Evolutionary conservation across 2,888 invertebrate genomes (phyloP).

Genomic region (Volucella bombylans): DNA sequence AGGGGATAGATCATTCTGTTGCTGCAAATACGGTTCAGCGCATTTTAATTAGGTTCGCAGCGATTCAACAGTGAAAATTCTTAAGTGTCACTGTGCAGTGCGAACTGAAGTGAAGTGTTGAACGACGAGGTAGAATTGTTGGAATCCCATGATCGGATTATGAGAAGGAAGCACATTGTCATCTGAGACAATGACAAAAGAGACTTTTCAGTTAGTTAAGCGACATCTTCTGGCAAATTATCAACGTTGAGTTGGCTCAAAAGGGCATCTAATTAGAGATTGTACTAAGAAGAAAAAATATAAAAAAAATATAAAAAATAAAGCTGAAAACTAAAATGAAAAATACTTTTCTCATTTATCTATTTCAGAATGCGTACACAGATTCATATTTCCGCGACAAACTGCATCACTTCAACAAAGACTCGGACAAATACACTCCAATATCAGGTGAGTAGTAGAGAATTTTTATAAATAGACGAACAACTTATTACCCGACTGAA

Average conservation of each 20-base stretch:
- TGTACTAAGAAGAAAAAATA: neutral
- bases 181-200: conserved; percentile 62
- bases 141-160: neutral
- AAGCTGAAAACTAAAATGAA: conserved; percentile 10
- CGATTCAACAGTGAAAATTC: conserved; percentile 50
- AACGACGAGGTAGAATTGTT: neutral
- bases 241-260: conserved; percentile 26
- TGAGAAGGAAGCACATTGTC: conserved; percentile 57
- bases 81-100: conserved; percentile 23
- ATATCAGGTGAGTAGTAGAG: conserved; percentile 79
- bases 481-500: neutral
- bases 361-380: conserved; percentile 81
- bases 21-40: conserved; percentile 78
- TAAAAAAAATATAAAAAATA: no score
- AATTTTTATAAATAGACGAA: neutral
- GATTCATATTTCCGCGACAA: conserved; percentile 82
- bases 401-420: conserved; percentile 80
- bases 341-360: conserved; percentile 42
- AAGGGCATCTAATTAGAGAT: conserved; percentile 50
- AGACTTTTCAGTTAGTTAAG: conserved; percentile 30
- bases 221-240: conserved; percentile 51
- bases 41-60: conserved; percentile 80
- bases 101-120: neutral
- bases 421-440: conserved; percentile 80
- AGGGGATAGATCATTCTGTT: conserved; percentile 73